Evolutionary conservation across 2,888 invertebrate species (phyloP).

Genomic region (Macroteleia sp.): DNA sequence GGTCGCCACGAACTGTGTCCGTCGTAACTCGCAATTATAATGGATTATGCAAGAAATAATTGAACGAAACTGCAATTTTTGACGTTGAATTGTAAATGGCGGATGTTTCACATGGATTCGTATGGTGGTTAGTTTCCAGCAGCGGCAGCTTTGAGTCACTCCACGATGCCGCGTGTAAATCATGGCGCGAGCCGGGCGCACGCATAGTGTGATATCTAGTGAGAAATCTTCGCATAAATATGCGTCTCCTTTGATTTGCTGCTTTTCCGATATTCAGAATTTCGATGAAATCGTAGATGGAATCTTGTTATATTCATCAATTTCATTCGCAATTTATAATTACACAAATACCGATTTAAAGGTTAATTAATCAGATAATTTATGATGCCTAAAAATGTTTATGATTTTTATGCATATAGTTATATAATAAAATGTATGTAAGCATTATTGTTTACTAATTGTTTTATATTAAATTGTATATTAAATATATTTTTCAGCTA

Average conservation of each 20-base stretch:
- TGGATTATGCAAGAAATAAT: slow-evolving; percentile 56
- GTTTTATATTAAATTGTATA: too few relatives aligned
- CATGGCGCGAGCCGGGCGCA: slow-evolving; percentile 67
- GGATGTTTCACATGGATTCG: slow-evolving; percentile 68
- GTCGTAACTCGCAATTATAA: slow-evolving; percentile 34
- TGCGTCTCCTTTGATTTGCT: slow-evolving; percentile 62
- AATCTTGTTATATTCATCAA: slow-evolving; percentile 54
- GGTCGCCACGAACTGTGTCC: slow-evolving; percentile 24
- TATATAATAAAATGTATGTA: too few relatives aligned
- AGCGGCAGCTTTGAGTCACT: slow-evolving; percentile 70
- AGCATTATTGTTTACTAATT: too few relatives aligned
- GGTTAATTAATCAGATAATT: slow-evolving; percentile 53
- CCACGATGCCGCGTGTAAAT: slow-evolving; percentile 67
- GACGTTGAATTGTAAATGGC: slow-evolving; percentile 64
- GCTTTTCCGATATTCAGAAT: slow-evolving; percentile 55
- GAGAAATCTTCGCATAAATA: slow-evolving; percentile 65
- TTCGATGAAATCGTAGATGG: slow-evolving; percentile 49
- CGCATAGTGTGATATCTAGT: slow-evolving; percentile 65
- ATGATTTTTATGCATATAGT: too few relatives aligned
- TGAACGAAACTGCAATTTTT: slow-evolving; percentile 40
- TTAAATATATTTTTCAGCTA: too few relatives aligned
- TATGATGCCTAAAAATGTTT: too few relatives aligned
- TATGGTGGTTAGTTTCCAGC: slow-evolving; percentile 62
- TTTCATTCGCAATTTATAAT: slow-evolving; percentile 45
- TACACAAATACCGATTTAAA: slow-evolving; percentile 33